These are phyloP conservation scores for Xiphophorus hellerii DNA, from an alignment of 2,113 vertebrate genomes.

Conservation along the genomic window DNA sequence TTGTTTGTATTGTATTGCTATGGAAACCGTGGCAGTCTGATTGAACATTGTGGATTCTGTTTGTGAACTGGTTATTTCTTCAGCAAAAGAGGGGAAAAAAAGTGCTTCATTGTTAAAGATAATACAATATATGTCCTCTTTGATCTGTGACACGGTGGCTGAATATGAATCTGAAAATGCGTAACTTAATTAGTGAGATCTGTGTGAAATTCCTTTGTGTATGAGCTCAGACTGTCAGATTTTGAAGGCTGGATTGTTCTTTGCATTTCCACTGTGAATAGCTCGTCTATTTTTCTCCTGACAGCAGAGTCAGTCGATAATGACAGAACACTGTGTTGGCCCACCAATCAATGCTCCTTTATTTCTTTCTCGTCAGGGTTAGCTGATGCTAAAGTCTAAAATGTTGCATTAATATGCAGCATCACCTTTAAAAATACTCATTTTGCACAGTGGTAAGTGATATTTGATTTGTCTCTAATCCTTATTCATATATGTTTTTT, in stretches of 20 bases:
- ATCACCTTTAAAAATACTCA: constrained; percentile 38
- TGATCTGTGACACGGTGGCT: neutral
- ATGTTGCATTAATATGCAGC: constrained; percentile 33
- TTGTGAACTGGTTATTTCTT: constrained; percentile 15
- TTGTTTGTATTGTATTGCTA: constrained; percentile 27
- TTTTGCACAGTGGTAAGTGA: constrained; percentile 31
- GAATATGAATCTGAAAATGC: constrained; percentile 6
- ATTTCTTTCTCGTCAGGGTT: constrained; percentile 21
- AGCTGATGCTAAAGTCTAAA: constrained; percentile 34
- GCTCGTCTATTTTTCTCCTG: constrained; percentile 33
- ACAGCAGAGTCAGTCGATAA: constrained; percentile 55
- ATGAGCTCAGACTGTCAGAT: constrained; percentile 3
- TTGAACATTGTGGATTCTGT: constrained; percentile 15
- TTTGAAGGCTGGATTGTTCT: constrained; percentile 33
- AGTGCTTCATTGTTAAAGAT: constrained; percentile 1
- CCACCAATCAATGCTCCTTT: constrained; percentile 48
- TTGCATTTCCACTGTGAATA: constrained; percentile 33
- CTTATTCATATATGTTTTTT: constrained; percentile 1
- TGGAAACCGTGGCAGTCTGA: constrained; percentile 29
- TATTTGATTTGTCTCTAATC: constrained; percentile 20
- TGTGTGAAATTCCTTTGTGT: constrained; percentile 3
- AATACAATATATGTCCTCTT: neutral
- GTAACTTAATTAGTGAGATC: constrained; percentile 1
- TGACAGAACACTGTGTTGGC: constrained; percentile 35
- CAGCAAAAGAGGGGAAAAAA: constrained; percentile 3